Conservation (phyloP, 2,113 vertebrate species). For the Diadophis punctatus region DNA sequence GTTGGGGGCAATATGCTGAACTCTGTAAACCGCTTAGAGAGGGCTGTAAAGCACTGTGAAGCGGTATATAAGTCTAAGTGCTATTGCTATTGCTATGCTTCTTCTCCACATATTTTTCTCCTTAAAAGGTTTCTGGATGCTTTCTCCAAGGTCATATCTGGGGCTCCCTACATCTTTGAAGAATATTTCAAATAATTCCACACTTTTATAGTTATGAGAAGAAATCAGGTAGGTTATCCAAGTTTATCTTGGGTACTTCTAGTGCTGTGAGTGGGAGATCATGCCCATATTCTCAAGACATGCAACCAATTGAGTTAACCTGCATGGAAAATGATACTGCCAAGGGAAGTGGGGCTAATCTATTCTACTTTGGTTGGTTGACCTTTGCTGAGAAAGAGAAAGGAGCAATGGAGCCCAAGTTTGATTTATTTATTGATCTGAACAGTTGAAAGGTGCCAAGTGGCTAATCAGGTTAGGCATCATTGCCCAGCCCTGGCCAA, state of each 20-base stretch:
- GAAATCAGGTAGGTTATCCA: not conserved
- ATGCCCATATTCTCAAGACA: not conserved
- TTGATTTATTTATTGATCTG: not conserved
- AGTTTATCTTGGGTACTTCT: not conserved
- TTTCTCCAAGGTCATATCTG: not conserved
- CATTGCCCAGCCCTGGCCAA: not conserved
- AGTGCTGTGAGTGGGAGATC: not conserved
- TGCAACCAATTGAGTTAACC: not conserved
- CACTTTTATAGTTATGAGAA: not conserved
- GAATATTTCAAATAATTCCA: not conserved
- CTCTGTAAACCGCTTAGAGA: too few species aligned
- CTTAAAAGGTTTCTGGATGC: not conserved
- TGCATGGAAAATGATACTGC: not conserved
- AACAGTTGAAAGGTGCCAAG: not conserved
- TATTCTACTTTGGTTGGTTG: not conserved
- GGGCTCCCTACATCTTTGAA: not conserved
- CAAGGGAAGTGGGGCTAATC: not conserved
- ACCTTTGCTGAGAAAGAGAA: not conserved
- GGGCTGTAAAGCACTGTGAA: too few species aligned
- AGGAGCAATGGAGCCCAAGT: not conserved
- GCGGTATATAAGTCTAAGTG: too few species aligned
- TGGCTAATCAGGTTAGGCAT: not conserved
- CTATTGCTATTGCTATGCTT: too few species aligned
- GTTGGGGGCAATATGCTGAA: too few species aligned
- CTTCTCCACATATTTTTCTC: not conserved